Conservation (phyloP, 2,113 vertebrate genomes). For the Dasyornis broadbenti region DNA sequence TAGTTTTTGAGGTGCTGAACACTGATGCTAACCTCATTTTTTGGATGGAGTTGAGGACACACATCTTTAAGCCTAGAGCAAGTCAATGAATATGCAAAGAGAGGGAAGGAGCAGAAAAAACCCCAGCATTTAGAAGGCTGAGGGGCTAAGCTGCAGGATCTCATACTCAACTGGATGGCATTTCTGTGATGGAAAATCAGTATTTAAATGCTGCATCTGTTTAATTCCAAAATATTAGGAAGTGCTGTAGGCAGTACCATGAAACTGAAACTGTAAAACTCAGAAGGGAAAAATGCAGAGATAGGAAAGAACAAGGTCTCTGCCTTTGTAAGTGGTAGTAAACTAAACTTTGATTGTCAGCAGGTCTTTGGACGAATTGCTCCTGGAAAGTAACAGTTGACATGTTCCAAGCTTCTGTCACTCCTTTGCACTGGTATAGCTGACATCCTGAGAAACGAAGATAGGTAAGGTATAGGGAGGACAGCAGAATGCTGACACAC, state of each 20-base stretch:
- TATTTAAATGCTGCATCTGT: not conserved
- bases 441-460: not conserved
- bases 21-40: not conserved
- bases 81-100: not conserved
- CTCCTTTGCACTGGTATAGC: not conserved
- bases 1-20: not conserved
- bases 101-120: not conserved
- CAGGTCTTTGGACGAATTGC: not conserved
- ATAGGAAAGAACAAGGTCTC: not conserved
- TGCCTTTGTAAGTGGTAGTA: not conserved
- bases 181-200: not conserved
- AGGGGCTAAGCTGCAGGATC: not conserved
- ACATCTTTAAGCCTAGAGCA: not conserved
- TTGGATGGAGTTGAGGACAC: not conserved
- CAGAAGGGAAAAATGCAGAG: not conserved
- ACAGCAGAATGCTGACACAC: not conserved
- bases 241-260: not conserved
- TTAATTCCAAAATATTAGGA: not conserved
- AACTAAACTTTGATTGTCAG: not conserved
- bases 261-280: not conserved
- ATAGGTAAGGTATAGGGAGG: too few relatives aligned
- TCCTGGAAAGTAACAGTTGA: not conserved
- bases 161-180: not conserved
- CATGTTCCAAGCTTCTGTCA: not conserved
- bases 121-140: not conserved